Evolutionary conservation across 2,888 invertebrate species (phyloP), one percentile per base, ranked within the genome.

Genomic region (Nudaria mundana): DNA sequence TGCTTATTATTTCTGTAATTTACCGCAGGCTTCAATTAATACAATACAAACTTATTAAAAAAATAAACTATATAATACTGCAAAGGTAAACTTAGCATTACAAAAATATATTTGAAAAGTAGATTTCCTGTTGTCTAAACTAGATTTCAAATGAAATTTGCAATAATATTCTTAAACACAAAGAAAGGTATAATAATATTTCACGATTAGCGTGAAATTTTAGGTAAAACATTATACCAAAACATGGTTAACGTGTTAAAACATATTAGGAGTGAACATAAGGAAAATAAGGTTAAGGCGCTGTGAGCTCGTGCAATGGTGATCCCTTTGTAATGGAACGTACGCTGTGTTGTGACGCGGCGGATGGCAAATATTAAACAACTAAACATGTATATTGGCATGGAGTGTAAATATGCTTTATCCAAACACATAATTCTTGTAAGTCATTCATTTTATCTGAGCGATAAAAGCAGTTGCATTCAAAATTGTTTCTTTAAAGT

Each of bases 261-360:
- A 71, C 69, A 69, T 72, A 71, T 74, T 67, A 66, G 62, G 66
- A 57, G 56, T 53, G 63, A 59, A 63, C 54, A 71, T 72, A 75
- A 71, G 71, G 71, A 71, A 77, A 78, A 76, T 71, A 62, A 62
- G 63, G 55, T 66, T 59, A 78, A 70, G 65, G 49, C 64, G 54
- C 51, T 56, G 56, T 46, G 61, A 66, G 57, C 62, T 53, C 52
- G 58, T 60, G 62, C 63, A 56, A 66, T 61, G 65, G 61, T 74
- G 78, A 81, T 78, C 78, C 80, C 71, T 63, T 52, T 44, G 67
- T 77, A 81, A 83, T 79, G 74, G 76, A 74, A 80, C 67, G 64
- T 66, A 57, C 61, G 49, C 44, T 55, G 52, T 35, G 44, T 37
- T 43, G 37, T 56, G 40, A 40, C 18, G 37, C 31, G 30, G 35